phyloP scores from a whole-genome alignment of 1,140 invertebrate species.

The Charaxes varanes region DNA sequence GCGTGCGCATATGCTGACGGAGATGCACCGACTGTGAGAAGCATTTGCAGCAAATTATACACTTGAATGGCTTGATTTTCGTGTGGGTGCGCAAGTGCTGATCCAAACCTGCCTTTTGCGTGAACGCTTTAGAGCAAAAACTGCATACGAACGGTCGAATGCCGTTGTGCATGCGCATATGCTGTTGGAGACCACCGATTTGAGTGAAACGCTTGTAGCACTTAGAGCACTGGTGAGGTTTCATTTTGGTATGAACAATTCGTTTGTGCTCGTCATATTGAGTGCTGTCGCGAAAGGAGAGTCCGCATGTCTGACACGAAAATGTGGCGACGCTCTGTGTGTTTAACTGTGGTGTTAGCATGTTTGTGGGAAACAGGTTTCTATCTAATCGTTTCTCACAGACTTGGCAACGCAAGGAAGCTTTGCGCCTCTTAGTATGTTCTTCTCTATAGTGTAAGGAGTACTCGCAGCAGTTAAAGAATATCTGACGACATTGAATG shows the following conservation, averaged over 20 bases:
- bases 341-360: conserved; percentile 17
- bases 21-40: conserved; percentile 75
- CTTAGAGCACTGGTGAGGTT: conserved; percentile 60
- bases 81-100: conserved; percentile 81
- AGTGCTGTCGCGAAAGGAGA: conserved; percentile 57
- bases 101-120: conserved; percentile 80
- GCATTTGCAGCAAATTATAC: conserved; percentile 80
- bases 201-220: conserved; percentile 67
- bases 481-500: conserved; percentile 53
- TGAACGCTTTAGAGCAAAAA: conserved; percentile 89
- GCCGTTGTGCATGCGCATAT: conserved; percentile 78
- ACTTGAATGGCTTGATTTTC: conserved; percentile 79
- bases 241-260: conserved; percentile 68
- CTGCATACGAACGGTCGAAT: conserved; percentile 91
- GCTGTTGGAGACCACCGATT: conserved; percentile 67
- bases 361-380: conserved; percentile 25
- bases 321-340: conserved; percentile 21
- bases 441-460: conserved; percentile 62
- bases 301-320: conserved; percentile 59
- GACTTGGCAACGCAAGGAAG: conserved; percentile 63
- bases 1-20: conserved; percentile 68
- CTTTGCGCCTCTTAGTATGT: conserved; percentile 62
- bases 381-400: conserved; percentile 63
- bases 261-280: conserved; percentile 69
- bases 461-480: conserved; percentile 67